Evolutionary conservation across 30 jellyfish, hydroid and myxozoan genomes (phyloP), one percentile per base, ranked within the genome.

Genomic region (Pseudorhiza aurosa): DNA sequence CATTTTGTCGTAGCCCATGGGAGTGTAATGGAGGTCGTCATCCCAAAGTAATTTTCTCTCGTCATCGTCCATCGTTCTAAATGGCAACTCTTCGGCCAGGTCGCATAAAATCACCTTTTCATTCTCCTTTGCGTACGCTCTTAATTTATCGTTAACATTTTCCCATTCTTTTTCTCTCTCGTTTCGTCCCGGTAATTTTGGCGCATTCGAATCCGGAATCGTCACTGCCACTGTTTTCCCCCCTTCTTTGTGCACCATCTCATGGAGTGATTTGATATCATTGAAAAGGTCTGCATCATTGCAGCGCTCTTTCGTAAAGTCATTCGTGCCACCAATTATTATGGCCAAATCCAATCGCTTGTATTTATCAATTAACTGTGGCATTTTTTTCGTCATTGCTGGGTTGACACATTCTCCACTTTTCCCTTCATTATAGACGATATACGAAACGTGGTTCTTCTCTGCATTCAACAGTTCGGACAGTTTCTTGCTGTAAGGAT

Each of bases 241-340:
- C 21, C 83, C 83, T 26, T 53, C 84, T 9, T 62, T 29, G 55
- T 85, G 96, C 36, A 67, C 85, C 73, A 85, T 75, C 0, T 85
- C 75, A 42, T 85, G 96, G 71, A 85, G 76, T 22, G 18, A 42
- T 39, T 49, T 49, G 24, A 85, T 85, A 19, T 32, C 36, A 8
- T 63, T 56, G 46, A 75, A 74, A 19, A 85, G 46, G 55, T 25
- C 27, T 10, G 45, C 86, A 2, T 65, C 62, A 1, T 22, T 55
- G 76, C 87, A 74, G 31, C 50, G 31, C 10, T 43, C 30, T 5
- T 85, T 35, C 22, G n/a, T 55, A 45, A 85, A 57, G 32, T 93
- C 99, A 69, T 93, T 93, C 36, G 99, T 93, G 0, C 99, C 99
- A 10, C 99, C 99, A n/a, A 87, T 83, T 40, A 93, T 71, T 2